Evolutionary conservation across 2,797 vertebrate species (phyloP).

Genomic region (Spheniscus humboldti): DNA sequence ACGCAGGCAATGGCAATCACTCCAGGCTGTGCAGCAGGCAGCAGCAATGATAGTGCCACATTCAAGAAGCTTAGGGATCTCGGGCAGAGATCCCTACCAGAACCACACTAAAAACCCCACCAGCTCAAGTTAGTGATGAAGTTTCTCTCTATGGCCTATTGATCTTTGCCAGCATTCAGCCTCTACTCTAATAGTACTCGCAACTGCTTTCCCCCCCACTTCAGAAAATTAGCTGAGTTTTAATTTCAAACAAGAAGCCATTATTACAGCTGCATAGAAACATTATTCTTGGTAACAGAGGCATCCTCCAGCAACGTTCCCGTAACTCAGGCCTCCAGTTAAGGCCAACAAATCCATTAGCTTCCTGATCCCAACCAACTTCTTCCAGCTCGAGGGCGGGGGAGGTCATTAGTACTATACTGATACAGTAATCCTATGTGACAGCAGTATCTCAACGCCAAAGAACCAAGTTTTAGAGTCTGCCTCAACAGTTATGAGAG

Average conservation of each 20-base stretch:
- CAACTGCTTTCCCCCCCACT: not conserved
- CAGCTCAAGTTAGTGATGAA: not conserved
- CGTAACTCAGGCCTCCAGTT: not conserved
- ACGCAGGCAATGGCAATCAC: not conserved
- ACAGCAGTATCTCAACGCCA: not conserved
- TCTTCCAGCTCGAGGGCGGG: not conserved
- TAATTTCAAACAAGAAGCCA: not conserved
- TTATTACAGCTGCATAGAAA: not conserved
- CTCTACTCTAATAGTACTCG: not conserved
- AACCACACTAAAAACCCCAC: accelerated
- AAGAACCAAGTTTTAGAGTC: not conserved
- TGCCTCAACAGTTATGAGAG: not conserved
- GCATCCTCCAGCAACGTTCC: not conserved
- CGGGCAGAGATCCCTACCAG: not conserved
- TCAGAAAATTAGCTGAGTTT: not conserved
- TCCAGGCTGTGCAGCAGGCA: not conserved
- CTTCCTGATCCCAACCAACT: not conserved
- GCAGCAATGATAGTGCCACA: not conserved
- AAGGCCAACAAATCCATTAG: not conserved
- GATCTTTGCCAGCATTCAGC: not conserved
- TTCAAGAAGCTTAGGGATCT: not conserved
- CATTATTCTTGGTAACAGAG: not conserved
- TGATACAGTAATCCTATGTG: not conserved
- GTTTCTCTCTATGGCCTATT: not conserved
- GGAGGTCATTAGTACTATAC: not conserved